A percentile compares a stretch with the other conserved stretches of the same genome.
Conservation (phyloP, 2,888 invertebrate genomes). For the Lepidocyrtinus sp. region DNA sequence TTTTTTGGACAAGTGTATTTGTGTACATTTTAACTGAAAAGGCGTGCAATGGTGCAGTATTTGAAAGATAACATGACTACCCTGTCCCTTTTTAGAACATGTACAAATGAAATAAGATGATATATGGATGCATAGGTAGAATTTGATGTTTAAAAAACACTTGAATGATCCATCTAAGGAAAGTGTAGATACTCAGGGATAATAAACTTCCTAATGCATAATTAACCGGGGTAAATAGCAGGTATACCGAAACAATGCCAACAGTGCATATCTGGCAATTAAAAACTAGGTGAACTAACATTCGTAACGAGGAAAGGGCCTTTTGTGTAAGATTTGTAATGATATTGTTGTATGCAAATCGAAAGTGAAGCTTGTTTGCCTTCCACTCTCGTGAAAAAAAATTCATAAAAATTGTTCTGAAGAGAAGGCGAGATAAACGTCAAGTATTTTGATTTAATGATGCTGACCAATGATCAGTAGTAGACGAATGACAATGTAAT, state of each 20-base stretch:
- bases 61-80: constrained; percentile 30
- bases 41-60: background rate
- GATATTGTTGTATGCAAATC: no score
- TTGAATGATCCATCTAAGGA: background rate
- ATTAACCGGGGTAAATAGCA: background rate
- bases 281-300: constrained; percentile 44
- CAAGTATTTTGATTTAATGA: background rate
- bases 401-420: background rate
- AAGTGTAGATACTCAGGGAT: background rate
- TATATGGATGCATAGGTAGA: background rate
- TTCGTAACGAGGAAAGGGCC: constrained; percentile 9
- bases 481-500: background rate
- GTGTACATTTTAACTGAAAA: background rate
- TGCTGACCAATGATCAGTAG: background rate
- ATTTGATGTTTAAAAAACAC: background rate
- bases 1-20: constrained; percentile 24
- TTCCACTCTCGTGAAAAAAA: constrained; percentile 42
- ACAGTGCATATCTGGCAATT: constrained; percentile 25
- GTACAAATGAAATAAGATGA: background rate
- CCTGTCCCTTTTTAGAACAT: constrained; percentile 38
- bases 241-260: background rate
- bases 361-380: constrained; percentile 37
- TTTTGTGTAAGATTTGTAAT: no score
- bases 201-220: background rate
- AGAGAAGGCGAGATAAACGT: background rate